These are phyloP conservation scores for Sycophaga agraensis DNA, from an alignment of 1,140 invertebrate species.

Conservation along the genomic window DNA sequence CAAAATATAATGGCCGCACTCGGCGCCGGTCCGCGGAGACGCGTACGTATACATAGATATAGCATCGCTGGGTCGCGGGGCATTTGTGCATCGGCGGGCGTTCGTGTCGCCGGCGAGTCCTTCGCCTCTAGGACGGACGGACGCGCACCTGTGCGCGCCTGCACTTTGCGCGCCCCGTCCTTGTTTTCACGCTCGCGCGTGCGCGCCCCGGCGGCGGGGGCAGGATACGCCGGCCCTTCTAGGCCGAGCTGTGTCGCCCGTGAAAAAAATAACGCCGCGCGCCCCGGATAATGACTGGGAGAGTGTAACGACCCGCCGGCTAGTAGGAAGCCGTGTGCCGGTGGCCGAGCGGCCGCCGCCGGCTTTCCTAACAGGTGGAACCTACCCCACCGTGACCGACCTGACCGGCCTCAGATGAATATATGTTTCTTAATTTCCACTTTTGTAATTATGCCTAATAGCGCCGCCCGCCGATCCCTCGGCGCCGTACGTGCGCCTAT, in stretches of 20 bases:
- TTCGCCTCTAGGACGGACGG: no score
- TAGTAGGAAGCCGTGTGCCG: constrained; percentile 5
- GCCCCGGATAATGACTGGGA: constrained; percentile 10
- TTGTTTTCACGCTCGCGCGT: no score
- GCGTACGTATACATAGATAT: background rate
- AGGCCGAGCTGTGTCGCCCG: no score
- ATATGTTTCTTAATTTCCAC: constrained; percentile 23
- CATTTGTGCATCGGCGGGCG: no score
- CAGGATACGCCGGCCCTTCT: background rate
- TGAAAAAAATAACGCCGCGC: constrained; percentile 17
- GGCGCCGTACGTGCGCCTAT: no score
- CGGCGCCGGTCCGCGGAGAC: no score
- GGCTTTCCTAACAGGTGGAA: constrained; percentile 42
- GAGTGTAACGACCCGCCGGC: constrained; percentile 22
- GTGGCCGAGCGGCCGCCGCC: no score
- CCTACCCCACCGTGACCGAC: constrained; percentile 47
- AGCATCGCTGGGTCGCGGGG: no score
- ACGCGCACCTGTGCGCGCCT: background rate
- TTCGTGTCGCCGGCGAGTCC: no score
- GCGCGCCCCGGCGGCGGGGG: background rate
- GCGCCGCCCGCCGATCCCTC: no score
- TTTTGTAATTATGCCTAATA: constrained; percentile 5
- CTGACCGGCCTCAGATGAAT: constrained; percentile 21
- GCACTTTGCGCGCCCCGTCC: no score
- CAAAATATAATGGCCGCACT: background rate